A percentile compares a stretch with the other conserved stretches of the same genome.
phyloP scores from a whole-genome alignment of 2,888 invertebrate genomes.

The Teinopalpus imperialis region DNA sequence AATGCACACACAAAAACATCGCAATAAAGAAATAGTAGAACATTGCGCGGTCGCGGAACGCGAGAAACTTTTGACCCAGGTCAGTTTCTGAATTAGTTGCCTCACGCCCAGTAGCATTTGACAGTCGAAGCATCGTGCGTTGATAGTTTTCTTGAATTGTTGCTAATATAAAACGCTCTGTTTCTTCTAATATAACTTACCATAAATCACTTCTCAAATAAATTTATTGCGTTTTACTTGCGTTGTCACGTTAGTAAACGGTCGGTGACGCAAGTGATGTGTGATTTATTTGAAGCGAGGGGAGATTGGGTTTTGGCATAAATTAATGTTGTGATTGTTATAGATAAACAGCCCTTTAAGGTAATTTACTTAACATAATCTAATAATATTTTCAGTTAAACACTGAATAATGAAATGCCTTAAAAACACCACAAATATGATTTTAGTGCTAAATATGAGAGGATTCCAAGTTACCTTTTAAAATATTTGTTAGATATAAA shows the following conservation, averaged over 20 bases:
- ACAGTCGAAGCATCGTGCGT: conserved; percentile 39
- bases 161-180: conserved; percentile 16
- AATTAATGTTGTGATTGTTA: no score
- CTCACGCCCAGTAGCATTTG: conserved; percentile 44
- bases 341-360: no score
- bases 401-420: no score
- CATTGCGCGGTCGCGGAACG: conserved; percentile 31
- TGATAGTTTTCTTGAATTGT: conserved; percentile 31
- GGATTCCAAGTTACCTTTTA: no score
- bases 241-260: conserved; percentile 46
- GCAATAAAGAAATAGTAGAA: no score
- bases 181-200: not conserved
- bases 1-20: no score
- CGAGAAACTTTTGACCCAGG: conserved; percentile 46
- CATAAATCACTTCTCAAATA: conserved; percentile 3
- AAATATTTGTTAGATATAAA: no score
- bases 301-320: conserved; percentile 40
- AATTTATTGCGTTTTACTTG: conserved; percentile 28
- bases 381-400: no score
- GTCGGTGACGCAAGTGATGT: conserved; percentile 33
- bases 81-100: conserved; percentile 54
- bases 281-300: conserved; percentile 40
- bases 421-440: no score
- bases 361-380: no score
- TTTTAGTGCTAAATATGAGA: no score